Conservation (phyloP, 2,113 vertebrate genomes). For the Melospiza georgiana region DNA sequence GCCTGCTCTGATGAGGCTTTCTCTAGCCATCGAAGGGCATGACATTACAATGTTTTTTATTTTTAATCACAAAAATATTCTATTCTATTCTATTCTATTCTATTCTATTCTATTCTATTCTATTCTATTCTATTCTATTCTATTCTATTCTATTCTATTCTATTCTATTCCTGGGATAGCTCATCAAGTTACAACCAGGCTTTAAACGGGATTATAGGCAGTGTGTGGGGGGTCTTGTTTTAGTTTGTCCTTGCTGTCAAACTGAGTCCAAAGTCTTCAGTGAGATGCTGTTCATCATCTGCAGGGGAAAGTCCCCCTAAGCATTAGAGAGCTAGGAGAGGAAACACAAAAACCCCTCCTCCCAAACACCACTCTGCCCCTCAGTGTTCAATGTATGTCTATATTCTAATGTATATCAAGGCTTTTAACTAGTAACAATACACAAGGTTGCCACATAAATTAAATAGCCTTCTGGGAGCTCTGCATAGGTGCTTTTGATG, state of each 20-base stretch:
- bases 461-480: not conserved
- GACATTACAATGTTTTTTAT: not conserved
- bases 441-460: not conserved
- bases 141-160: not conserved
- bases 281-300: not conserved
- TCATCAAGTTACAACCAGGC: not conserved
- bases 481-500: not conserved
- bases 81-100: not conserved
- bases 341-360: not conserved
- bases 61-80: not conserved
- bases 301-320: not conserved
- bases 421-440: not conserved
- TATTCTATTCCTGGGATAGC: not conserved
- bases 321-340: not conserved
- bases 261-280: not conserved
- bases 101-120: not conserved
- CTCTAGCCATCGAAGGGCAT: not conserved
- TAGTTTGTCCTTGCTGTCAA: not conserved
- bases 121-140: not conserved
- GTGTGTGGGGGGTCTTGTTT: accelerated
- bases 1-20: not conserved
- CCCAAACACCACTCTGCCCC: not conserved
- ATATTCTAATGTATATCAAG: not conserved
- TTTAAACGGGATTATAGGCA: not conserved
- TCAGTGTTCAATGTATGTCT: not conserved